These are phyloP conservation scores for Eupithecia pulchellata DNA, from an alignment of 2,888 invertebrate species.

Conservation along the genomic window DNA sequence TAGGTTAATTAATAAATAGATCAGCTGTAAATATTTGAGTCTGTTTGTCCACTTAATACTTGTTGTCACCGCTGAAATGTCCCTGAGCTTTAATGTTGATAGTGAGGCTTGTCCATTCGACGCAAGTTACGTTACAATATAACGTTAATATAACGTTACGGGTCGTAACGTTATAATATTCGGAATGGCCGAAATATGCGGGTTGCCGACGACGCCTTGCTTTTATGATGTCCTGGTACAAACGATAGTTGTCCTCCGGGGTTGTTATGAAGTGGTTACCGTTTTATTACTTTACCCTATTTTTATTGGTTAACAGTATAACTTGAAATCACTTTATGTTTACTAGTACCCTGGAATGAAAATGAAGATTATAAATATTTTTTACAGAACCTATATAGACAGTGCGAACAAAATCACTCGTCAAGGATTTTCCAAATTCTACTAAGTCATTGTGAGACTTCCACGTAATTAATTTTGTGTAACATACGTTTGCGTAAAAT, in stretches of 20 bases:
- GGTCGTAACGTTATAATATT: conserved; percentile 31
- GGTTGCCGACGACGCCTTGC: conserved; percentile 32
- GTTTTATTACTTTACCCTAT: conserved; percentile 8
- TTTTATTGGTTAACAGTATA: neutral
- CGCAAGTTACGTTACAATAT: conserved; percentile 42
- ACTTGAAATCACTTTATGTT: neutral
- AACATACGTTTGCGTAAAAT: neutral
- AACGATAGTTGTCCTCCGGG: conserved; percentile 31
- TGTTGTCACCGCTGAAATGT: conserved; percentile 19
- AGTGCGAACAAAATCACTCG: neutral
- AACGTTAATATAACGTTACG: too few species aligned
- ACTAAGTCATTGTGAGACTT: neutral
- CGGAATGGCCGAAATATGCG: conserved; percentile 26
- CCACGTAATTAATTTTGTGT: neutral
- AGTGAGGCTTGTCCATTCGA: conserved; percentile 39
- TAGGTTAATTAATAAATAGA: too few species aligned
- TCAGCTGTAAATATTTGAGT: neutral
- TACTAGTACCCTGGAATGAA: neutral
- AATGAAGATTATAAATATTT: neutral
- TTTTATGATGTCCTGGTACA: conserved; percentile 45
- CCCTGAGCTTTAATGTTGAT: conserved; percentile 35
- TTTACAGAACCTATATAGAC: neutral
- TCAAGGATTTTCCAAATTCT: neutral
- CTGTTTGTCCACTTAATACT: neutral
- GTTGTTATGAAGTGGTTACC: conserved; percentile 31